A percentile compares a stretch with the other conserved stretches of the same genome.
Conservation (phyloP, 2,888 invertebrate genomes). For the Melitaea athalia region DNA sequence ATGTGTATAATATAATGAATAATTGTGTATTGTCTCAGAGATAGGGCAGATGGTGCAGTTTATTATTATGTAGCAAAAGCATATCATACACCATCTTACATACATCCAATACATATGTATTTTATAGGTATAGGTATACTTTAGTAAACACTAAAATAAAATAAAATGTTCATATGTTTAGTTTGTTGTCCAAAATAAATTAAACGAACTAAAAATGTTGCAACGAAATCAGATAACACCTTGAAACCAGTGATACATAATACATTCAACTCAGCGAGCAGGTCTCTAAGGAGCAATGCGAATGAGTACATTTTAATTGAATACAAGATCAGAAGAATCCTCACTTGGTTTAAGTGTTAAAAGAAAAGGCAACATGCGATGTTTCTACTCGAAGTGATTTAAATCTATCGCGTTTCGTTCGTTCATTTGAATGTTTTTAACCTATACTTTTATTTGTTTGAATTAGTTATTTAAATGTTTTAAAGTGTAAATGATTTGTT, state of each 20-base stretch:
- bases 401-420: conserved; percentile 42
- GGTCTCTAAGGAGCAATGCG: conserved; percentile 40
- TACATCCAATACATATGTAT: too few relatives aligned
- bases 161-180: too few relatives aligned
- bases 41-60: too few relatives aligned
- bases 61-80: too few relatives aligned
- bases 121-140: too few relatives aligned
- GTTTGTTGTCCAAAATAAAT: too few relatives aligned
- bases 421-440: conserved; percentile 4
- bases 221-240: conserved; percentile 14
- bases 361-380: conserved; percentile 47
- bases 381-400: conserved; percentile 71
- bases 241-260: conserved; percentile 31
- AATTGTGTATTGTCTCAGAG: too few relatives aligned
- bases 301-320: conserved; percentile 45
- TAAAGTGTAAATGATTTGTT: too few relatives aligned
- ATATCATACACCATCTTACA: too few relatives aligned
- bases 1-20: too few relatives aligned
- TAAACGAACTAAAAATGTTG: neutral
- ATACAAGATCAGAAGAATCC: conserved; percentile 41
- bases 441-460: neutral
- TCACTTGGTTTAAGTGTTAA: conserved; percentile 27
- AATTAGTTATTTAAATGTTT: neutral
- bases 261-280: conserved; percentile 33
- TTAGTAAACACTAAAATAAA: too few relatives aligned